Percentiles rank a stretch among this genome's conserved stretches.
Evolutionary conservation across 2,888 invertebrate genomes (phyloP).

Genomic region (Dinocampus coccinellae): DNA sequence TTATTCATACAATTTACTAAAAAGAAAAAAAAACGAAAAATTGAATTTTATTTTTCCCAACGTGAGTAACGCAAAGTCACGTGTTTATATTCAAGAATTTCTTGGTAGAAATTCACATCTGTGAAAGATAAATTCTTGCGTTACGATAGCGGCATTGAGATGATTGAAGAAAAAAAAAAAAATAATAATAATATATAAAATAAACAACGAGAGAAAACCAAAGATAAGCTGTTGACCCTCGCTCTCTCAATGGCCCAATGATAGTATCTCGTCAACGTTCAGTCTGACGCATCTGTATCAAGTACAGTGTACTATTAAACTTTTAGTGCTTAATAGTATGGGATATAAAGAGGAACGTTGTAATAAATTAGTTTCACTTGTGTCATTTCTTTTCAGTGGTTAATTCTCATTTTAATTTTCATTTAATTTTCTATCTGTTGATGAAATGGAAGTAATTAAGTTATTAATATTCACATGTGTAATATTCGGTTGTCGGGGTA

Average conservation of each 20-base stretch:
- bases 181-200: no score
- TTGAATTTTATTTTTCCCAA: no score
- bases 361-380: constrained; percentile 35
- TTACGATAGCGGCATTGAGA: not conserved
- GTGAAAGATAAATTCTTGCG: not conserved
- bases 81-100: no score
- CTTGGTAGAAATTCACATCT: not conserved
- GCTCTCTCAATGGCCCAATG: constrained; percentile 62
- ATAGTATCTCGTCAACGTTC: constrained; percentile 57
- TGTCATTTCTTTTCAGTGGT: not conserved
- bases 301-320: constrained; percentile 47
- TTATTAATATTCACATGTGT: constrained; percentile 40
- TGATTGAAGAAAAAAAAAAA: constrained; percentile 6
- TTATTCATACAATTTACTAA: no score
- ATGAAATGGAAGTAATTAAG: constrained; percentile 43
- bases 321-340: constrained; percentile 33
- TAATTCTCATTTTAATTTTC: not conserved
- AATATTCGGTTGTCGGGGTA: constrained; percentile 35
- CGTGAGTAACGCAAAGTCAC: no score
- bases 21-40: no score
- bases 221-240: constrained; percentile 64
- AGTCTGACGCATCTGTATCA: constrained; percentile 50
- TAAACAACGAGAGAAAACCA: constrained; percentile 29
- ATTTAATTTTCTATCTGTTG: not conserved
- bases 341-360: constrained; percentile 26